These are phyloP conservation scores for Eospalax fontanierii DNA, from an alignment of 2,797 vertebrate species.

Conservation along the genomic window DNA sequence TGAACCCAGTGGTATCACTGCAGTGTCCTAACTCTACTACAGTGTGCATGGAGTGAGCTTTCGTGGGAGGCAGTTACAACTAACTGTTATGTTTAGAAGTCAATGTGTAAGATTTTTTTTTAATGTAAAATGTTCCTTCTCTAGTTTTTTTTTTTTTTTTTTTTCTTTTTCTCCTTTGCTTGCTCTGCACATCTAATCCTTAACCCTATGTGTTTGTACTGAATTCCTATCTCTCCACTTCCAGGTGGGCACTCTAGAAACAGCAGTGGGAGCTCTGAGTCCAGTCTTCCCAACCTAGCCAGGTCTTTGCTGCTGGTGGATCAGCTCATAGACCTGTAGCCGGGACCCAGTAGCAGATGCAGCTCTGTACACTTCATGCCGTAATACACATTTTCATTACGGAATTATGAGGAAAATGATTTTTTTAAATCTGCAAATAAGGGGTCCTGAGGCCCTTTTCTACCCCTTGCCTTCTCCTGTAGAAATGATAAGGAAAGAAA, in stretches of 20 bases:
- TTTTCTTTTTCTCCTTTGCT: slow-evolving; percentile 86
- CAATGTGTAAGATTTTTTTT: slow-evolving; percentile 68
- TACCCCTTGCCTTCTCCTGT: slow-evolving; percentile 84
- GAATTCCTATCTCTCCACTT: slow-evolving; percentile 95
- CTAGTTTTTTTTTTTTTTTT: slow-evolving; percentile 88
- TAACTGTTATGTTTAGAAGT: slow-evolving; percentile 61
- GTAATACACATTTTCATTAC: slow-evolving; percentile 88
- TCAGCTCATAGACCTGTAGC: slow-evolving; percentile 99
- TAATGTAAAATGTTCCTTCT: slow-evolving; percentile 83
- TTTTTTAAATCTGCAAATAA: slow-evolving; percentile 85
- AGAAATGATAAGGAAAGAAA: slow-evolving; percentile 85
- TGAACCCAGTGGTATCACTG: slow-evolving; percentile 35
- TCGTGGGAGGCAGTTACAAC: slow-evolving; percentile 59
- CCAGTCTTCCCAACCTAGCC: slow-evolving; percentile 99
- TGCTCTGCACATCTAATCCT: slow-evolving; percentile 88
- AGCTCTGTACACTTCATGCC: slow-evolving; percentile 92
- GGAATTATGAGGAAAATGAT: slow-evolving; percentile 88
- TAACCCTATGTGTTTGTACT: slow-evolving; percentile 89
- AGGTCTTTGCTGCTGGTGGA: slow-evolving; percentile 99
- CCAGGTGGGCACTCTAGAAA: slow-evolving; percentile 99
- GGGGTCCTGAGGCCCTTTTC: slow-evolving; percentile 87
- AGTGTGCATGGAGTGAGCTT: slow-evolving; percentile 35
- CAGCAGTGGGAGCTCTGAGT: slow-evolving; percentile 99
- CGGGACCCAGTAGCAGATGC: slow-evolving; percentile 90
- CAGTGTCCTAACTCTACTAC: not conserved